Percentiles rank a stretch among this genome's conserved stretches.
These are phyloP conservation scores for Pristionchus mayeri DNA, from an alignment of 2,888 invertebrate species.

Conservation along the genomic window DNA sequence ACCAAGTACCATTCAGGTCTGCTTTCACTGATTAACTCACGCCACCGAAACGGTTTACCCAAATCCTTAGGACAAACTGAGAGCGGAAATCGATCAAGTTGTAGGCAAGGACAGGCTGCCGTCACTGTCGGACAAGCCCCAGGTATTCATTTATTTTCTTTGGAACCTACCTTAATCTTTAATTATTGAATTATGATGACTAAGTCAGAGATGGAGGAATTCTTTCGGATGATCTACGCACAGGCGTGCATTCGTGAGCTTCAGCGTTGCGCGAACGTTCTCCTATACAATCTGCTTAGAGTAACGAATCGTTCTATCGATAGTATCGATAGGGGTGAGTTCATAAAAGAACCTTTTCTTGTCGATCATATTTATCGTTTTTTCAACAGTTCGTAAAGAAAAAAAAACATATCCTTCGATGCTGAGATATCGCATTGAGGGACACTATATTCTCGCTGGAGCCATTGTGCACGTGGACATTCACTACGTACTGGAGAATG, in stretches of 20 bases:
- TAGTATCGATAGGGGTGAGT: not conserved
- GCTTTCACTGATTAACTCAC: too few relatives aligned
- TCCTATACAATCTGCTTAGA: not conserved
- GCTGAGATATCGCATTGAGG: not conserved
- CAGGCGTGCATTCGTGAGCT: slow-evolving; percentile 30
- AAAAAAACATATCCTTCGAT: too few relatives aligned
- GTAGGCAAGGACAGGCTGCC: not conserved
- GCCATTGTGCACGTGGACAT: not conserved
- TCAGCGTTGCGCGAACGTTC: slow-evolving; percentile 21
- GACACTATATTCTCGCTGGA: not conserved
- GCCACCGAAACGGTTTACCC: too few relatives aligned
- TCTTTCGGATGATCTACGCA: slow-evolving; percentile 26
- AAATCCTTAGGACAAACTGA: slow-evolving; percentile 6
- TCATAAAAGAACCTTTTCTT: too few relatives aligned
- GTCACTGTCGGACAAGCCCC: not conserved
- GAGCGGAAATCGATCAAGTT: not conserved
- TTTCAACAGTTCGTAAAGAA: too few relatives aligned
- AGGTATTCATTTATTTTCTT: too few relatives aligned
- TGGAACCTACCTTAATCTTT: too few relatives aligned
- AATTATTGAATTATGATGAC: too few relatives aligned
- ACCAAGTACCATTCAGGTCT: slow-evolving; percentile 1
- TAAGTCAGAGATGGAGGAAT: too few relatives aligned
- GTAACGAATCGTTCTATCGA: not conserved
- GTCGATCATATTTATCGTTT: too few relatives aligned
- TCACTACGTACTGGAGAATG: not conserved